Conservation (phyloP, 2,797 vertebrate genomes). For the Dicrostonyx torquatus region DNA sequence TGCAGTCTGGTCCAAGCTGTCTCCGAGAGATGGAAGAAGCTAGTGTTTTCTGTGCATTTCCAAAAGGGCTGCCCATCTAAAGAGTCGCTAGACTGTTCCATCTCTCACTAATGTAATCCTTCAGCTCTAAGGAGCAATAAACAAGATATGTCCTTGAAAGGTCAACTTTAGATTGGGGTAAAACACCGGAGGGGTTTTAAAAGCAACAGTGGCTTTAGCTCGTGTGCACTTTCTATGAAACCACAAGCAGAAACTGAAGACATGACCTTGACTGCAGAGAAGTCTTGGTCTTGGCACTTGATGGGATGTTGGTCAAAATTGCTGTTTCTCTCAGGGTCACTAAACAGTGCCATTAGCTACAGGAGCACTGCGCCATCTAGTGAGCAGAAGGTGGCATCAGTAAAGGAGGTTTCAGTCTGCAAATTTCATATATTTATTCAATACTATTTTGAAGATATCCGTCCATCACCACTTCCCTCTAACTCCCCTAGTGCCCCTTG, state of each 20-base stretch:
- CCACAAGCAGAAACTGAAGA: background rate
- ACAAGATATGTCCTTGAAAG: slow-evolving; percentile 35
- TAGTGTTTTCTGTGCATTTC: background rate
- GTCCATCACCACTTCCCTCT: background rate
- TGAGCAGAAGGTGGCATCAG: background rate
- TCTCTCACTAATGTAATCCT: background rate
- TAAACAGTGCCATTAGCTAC: background rate
- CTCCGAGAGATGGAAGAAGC: background rate
- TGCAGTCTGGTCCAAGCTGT: no score
- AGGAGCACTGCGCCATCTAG: slow-evolving; percentile 64
- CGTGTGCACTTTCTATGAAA: background rate
- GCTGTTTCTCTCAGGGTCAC: background rate
- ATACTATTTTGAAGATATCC: background rate
- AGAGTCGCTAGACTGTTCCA: background rate
- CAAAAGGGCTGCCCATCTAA: background rate
- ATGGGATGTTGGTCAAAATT: background rate
- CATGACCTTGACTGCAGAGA: background rate
- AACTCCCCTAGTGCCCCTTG: background rate
- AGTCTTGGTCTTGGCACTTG: background rate
- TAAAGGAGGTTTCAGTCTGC: background rate
- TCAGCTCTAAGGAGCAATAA: background rate
- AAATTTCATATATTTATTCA: background rate
- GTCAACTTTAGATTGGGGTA: slow-evolving; percentile 19
- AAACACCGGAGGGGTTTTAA: background rate
- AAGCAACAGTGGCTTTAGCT: background rate